Evolutionary conservation across 2,113 vertebrate species (phyloP).

Genomic region (Tachysurus fulvidraco): DNA sequence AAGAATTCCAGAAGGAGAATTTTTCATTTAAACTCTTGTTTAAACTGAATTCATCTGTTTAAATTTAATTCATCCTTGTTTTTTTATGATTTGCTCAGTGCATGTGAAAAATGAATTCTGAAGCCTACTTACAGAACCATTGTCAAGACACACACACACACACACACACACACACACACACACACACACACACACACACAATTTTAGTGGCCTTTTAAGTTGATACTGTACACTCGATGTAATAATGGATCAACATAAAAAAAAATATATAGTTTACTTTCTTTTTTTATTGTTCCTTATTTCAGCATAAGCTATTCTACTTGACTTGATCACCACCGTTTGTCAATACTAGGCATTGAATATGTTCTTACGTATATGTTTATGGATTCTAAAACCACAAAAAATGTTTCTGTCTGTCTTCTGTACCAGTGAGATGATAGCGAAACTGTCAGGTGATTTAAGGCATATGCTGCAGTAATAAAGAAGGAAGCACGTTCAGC

Average conservation of each 20-base stretch:
- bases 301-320: not conserved
- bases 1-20: not conserved
- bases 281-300: not conserved
- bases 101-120: not conserved
- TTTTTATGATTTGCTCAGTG: not conserved
- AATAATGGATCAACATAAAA: not conserved
- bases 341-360: not conserved
- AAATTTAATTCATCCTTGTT: not conserved
- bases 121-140: not conserved
- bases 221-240: not conserved
- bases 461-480: slow-evolving; percentile 46
- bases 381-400: not conserved
- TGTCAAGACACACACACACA: no score
- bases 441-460: slow-evolving; percentile 38
- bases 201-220: not conserved
- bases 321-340: not conserved
- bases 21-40: not conserved
- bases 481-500: slow-evolving; percentile 36
- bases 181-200: no score
- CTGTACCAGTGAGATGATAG: slow-evolving; percentile 10
- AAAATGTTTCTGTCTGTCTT: slow-evolving; percentile 7
- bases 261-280: not conserved
- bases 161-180: no score
- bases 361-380: slow-evolving; percentile 19
- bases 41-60: not conserved